Conservation (phyloP, 2,113 vertebrate genomes). For the Bufo gargarizans region DNA sequence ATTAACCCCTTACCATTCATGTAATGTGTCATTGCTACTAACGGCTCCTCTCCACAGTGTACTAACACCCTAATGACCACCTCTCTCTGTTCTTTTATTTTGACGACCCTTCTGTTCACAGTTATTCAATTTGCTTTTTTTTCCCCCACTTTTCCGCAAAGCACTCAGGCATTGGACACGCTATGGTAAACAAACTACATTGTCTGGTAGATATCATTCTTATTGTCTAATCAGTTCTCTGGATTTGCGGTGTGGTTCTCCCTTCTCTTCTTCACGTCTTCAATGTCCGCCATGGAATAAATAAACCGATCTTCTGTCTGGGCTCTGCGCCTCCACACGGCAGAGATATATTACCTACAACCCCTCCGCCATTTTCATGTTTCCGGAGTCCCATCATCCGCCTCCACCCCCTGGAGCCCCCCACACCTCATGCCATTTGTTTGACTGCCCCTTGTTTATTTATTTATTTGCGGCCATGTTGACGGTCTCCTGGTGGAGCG, state of each 20-base stretch:
- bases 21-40: constrained; percentile 95
- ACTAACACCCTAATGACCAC: constrained; percentile 88
- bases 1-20: constrained; percentile 96
- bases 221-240: constrained; percentile 91
- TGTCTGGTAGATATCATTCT: constrained; percentile 99
- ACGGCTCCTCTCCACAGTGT: constrained; percentile 87
- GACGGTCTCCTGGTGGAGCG: background rate
- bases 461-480: constrained; percentile 11
- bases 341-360: background rate
- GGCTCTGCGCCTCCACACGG: background rate
- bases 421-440: constrained; percentile 16
- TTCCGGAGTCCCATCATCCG: background rate
- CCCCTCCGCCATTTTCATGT: background rate
- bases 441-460: background rate
- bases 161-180: constrained; percentile 99
- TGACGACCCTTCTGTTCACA: constrained; percentile 99
- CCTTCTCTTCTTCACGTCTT: constrained; percentile 64
- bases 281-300: constrained; percentile 61
- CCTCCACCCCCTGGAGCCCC: background rate
- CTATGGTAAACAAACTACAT: constrained; percentile 99
- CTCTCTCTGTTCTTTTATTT: constrained; percentile 76
- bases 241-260: constrained; percentile 99
- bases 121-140: constrained; percentile 99
- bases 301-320: constrained; percentile 47
- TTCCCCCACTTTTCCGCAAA: constrained; percentile 94